Evolutionary conservation across 1,140 invertebrate species (phyloP), one percentile per base, ranked within the genome.

Genomic region (Eupristina koningsbergeri): DNA sequence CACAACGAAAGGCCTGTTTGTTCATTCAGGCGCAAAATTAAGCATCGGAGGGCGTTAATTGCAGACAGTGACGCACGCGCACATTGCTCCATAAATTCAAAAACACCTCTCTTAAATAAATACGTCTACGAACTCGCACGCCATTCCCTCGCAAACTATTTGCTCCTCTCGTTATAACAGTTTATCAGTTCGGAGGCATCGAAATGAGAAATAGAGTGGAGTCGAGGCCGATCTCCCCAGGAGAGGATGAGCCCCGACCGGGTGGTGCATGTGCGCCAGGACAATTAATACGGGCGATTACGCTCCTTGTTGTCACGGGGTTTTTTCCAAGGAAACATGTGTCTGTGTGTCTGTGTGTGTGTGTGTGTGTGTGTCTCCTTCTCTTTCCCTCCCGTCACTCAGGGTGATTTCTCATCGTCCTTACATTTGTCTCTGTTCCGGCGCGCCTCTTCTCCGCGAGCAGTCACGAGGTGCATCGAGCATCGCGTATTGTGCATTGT

Each of bases 351-450:
- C n/a, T n/a, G n/a, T n/a, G n/a, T n/a, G n/a, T n/a, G n/a, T n/a
- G n/a, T n/a, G n/a, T n/a, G n/a, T n/a, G n/a, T n/a, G n/a, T n/a
- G n/a, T n/a, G n/a, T n/a, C n/a, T 39, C 39, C 26, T 78, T 58
- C 45, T 63, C 53, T n/a, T 31, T 67, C 19, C n/a, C n/a, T 50
- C 53, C 53, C 47, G 22, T 67, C 19, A 67, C 34, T 74, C 83
- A 39, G 67, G 67, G 39, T 64, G 50, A 84, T 75, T 80, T 80
- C 61, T 84, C 77, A 81, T 80, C 69, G 80, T 47, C 64, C 61
- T 39, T 84, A 47, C 58, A 84, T 80, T 84, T 80, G 45, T 84
- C 79, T 73, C 83, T 83, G 71, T 81, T 83, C 74, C 75, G n/a
- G 17, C 36, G 11, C 6, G 50, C 45, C 58, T 5, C 29, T 15